Conservation (phyloP, 2,797 vertebrate genomes). For the Orientallactaga sibirica region DNA sequence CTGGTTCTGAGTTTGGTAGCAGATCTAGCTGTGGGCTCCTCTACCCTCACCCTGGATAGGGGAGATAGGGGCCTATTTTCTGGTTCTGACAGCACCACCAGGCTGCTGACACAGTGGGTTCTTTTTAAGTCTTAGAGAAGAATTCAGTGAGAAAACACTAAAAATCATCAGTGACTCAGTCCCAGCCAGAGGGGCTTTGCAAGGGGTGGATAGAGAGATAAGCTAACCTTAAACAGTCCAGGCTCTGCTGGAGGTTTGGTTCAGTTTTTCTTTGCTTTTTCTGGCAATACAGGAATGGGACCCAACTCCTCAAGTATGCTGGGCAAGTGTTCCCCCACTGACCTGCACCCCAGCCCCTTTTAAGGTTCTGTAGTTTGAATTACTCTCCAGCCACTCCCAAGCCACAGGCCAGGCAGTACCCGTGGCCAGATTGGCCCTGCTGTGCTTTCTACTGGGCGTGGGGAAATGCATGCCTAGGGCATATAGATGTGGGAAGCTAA, state of each 20-base stretch:
- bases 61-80: not conserved
- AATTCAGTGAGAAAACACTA: slow-evolving; percentile 32
- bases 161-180: slow-evolving; percentile 13
- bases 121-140: slow-evolving; percentile 45
- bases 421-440: not conserved
- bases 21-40: not conserved
- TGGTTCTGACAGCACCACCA: not conserved
- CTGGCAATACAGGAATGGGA: not conserved
- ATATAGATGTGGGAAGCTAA: not conserved
- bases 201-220: not conserved
- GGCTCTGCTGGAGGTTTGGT: not conserved
- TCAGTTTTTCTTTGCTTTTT: not conserved
- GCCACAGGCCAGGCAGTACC: not conserved
- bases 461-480: not conserved
- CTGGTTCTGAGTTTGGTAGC: not conserved
- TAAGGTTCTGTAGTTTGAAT: not conserved
- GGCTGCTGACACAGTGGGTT: slow-evolving; percentile 20
- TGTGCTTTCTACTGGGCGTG: no score
- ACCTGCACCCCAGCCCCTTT: not conserved
- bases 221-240: not conserved
- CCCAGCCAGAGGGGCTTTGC: slow-evolving; percentile 1
- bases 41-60: not conserved
- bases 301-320: not conserved
- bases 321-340: not conserved
- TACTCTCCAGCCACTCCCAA: not conserved